Evolutionary conservation across 2,113 vertebrate genomes (phyloP).

Genomic region (Empidonax alnorum): DNA sequence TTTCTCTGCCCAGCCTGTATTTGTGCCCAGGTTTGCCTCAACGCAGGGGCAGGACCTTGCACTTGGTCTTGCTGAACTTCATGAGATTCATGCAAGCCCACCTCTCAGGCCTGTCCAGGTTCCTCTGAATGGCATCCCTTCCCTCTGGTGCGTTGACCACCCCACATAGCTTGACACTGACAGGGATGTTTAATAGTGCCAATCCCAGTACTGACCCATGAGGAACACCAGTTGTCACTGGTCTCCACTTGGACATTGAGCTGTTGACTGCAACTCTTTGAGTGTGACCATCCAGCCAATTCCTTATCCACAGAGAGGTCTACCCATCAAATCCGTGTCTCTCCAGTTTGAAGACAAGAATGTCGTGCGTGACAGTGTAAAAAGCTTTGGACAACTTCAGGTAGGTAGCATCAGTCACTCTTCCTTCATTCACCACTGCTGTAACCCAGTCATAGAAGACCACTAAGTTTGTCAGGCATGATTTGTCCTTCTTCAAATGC

Average conservation of each 20-base stretch:
- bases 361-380: background rate
- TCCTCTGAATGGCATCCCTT: background rate
- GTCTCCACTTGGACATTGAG: background rate
- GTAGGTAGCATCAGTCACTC: background rate
- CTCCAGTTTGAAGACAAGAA: background rate
- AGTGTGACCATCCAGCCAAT: background rate
- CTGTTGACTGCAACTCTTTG: background rate
- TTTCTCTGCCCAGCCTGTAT: background rate
- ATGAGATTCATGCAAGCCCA: background rate
- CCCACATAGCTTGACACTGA: too few relatives aligned
- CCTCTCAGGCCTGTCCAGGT: background rate
- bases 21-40: background rate
- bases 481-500: background rate
- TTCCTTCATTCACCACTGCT: background rate
- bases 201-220: background rate
- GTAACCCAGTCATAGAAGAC: background rate
- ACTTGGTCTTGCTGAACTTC: background rate
- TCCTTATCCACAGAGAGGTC: background rate
- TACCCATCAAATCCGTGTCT: background rate
- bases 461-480: background rate
- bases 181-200: background rate
- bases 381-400: background rate
- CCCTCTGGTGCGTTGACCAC: fast-evolving
- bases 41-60: background rate
- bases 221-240: background rate